Conservation (phyloP, 2,113 vertebrate genomes). For the Rhinogobius similis region DNA sequence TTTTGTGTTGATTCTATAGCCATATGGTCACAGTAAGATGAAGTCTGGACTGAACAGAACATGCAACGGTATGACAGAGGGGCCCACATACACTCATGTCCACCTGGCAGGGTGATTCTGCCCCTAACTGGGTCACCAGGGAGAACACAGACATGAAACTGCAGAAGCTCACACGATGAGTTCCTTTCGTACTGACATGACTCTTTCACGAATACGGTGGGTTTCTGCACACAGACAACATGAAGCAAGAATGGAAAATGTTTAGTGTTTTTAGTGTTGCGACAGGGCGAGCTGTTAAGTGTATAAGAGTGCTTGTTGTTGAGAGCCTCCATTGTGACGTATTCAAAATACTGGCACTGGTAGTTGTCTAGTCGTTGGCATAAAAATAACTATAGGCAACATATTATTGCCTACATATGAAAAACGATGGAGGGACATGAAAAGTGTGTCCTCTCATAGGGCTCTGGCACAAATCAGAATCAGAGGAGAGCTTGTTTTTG, state of each 20-base stretch:
- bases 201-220: constrained; percentile 30
- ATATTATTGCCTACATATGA: constrained; percentile 41
- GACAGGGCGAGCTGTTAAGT: constrained; percentile 31
- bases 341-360: constrained; percentile 43
- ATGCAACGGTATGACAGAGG: constrained; percentile 18
- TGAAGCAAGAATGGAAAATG: constrained; percentile 30
- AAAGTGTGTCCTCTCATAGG: constrained; percentile 43
- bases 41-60: constrained; percentile 34
- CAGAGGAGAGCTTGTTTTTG: constrained; percentile 59
- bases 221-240: constrained; percentile 38
- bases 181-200: constrained; percentile 24
- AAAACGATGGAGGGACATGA: constrained; percentile 23
- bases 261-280: constrained; percentile 24
- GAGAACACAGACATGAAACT: constrained; percentile 61
- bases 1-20: constrained; percentile 47
- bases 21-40: constrained; percentile 58
- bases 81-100: constrained; percentile 32
- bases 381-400: constrained; percentile 20
- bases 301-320: constrained; percentile 39
- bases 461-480: constrained; percentile 49
- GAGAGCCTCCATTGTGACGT: constrained; percentile 55
- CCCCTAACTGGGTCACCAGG: constrained; percentile 73
- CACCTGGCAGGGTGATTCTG: constrained; percentile 46
- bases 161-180: constrained; percentile 44
- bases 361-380: constrained; percentile 36